Evolutionary conservation across 1,140 invertebrate species (phyloP).

Genomic region (Drosophila bocqueti): DNA sequence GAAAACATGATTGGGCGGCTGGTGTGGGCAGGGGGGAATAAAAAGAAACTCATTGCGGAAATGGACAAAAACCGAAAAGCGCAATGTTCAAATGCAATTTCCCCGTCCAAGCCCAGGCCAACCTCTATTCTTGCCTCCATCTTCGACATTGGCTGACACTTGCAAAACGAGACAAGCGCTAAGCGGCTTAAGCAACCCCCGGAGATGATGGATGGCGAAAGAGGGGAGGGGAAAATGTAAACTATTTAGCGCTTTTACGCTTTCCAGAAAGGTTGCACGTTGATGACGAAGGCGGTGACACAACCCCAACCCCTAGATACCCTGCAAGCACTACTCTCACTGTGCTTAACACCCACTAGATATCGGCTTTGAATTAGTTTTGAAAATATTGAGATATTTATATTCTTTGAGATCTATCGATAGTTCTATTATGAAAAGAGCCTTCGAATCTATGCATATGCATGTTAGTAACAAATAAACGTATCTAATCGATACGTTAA

Average conservation of each 20-base stretch:
- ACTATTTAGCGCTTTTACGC: conserved; percentile 60
- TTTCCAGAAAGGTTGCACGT: conserved; percentile 46
- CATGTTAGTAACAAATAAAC: too few species aligned
- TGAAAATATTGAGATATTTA: background rate
- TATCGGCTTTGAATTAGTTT: background rate
- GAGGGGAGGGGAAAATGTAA: conserved; percentile 29
- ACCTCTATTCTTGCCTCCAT: conserved; percentile 4
- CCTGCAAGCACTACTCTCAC: background rate
- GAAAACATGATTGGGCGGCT: background rate
- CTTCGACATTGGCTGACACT: conserved; percentile 50
- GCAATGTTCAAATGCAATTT: conserved; percentile 59
- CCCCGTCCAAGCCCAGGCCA: conserved; percentile 22
- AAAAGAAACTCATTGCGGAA: conserved; percentile 54
- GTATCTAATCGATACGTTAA: too few species aligned
- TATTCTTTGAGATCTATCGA: background rate
- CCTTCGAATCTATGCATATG: too few species aligned
- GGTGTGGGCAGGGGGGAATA: background rate
- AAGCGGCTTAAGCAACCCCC: conserved; percentile 53
- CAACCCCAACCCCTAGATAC: conserved; percentile 11
- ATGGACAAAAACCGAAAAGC: conserved; percentile 49
- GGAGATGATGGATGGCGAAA: conserved; percentile 17
- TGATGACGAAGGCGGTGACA: conserved; percentile 21
- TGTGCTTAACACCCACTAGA: background rate
- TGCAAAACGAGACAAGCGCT: conserved; percentile 44
- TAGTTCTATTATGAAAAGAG: too few species aligned